These are phyloP conservation scores for Gadus chalcogrammus DNA, from an alignment of 2,113 vertebrate genomes.

Conservation along the genomic window DNA sequence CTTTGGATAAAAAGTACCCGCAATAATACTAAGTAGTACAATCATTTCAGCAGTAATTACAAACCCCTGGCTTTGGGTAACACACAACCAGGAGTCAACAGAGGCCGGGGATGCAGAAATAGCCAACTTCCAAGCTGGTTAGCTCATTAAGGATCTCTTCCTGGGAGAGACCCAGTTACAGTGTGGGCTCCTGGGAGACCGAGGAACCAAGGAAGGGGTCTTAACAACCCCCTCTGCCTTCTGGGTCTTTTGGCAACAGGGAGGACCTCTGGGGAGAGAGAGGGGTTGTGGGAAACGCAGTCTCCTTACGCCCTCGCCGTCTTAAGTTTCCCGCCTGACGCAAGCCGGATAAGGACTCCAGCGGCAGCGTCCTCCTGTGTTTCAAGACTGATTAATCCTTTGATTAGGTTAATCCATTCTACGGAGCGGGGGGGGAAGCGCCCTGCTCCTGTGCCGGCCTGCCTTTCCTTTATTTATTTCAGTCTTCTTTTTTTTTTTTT, in stretches of 20 bases:
- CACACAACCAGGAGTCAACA: not conserved
- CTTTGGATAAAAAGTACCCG: no score
- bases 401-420: constrained; percentile 72
- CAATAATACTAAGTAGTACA: no score
- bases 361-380: constrained; percentile 53
- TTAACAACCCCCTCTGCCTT: constrained; percentile 34
- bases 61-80: not conserved
- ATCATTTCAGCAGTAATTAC: not conserved
- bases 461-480: not conserved
- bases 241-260: constrained; percentile 38
- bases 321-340: constrained; percentile 47
- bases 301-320: constrained; percentile 34
- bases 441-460: constrained; percentile 30
- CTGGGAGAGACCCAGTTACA: constrained; percentile 16
- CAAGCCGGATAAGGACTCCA: constrained; percentile 55
- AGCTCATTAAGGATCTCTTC: constrained; percentile 31
- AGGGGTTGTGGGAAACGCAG: constrained; percentile 59
- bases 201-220: constrained; percentile 26
- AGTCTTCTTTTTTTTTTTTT: not conserved
- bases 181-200: constrained; percentile 12
- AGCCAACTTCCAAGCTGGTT: constrained; percentile 19
- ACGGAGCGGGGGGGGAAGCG: constrained; percentile 38
- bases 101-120: not conserved
- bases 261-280: constrained; percentile 38
- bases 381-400: constrained; percentile 69